Conservation (phyloP, 2,113 vertebrate genomes). For the Dryoscopus gambensis region DNA sequence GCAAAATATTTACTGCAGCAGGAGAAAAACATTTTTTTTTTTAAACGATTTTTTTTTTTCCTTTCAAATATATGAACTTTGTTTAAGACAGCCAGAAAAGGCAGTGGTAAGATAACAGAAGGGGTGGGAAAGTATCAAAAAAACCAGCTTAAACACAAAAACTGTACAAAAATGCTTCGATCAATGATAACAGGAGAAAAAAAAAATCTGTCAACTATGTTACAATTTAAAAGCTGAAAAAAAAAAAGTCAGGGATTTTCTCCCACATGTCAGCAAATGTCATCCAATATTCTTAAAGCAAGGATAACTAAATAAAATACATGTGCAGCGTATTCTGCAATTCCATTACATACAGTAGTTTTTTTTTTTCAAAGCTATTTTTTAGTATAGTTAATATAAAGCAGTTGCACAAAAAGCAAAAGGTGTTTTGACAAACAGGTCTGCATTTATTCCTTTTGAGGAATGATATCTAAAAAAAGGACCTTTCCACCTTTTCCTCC, state of each 20-base stretch:
- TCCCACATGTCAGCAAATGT: slow-evolving; percentile 82
- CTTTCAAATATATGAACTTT: slow-evolving; percentile 78
- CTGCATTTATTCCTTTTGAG: slow-evolving; percentile 83
- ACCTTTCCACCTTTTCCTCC: slow-evolving; percentile 58
- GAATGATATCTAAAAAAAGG: slow-evolving; percentile 78
- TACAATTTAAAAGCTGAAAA: slow-evolving; percentile 89
- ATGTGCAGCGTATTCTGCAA: slow-evolving; percentile 91
- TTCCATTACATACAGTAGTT: slow-evolving; percentile 94
- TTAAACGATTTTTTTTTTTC: slow-evolving; percentile 74
- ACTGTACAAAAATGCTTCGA: slow-evolving; percentile 91
- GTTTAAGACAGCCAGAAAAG: slow-evolving; percentile 82
- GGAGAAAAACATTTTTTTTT: slow-evolving; percentile 78
- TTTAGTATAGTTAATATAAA: slow-evolving; percentile 91
- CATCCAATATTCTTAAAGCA: slow-evolving; percentile 86
- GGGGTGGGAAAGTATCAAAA: slow-evolving; percentile 85
- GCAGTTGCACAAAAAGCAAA: slow-evolving; percentile 93
- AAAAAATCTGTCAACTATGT: slow-evolving; percentile 90
- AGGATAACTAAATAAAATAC: slow-evolving; percentile 91
- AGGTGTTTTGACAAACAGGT: slow-evolving; percentile 85
- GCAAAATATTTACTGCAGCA: slow-evolving; percentile 86
- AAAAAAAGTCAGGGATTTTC: slow-evolving; percentile 77
- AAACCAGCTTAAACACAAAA: slow-evolving; percentile 71
- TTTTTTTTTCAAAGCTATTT: slow-evolving; percentile 81
- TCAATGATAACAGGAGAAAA: slow-evolving; percentile 78
- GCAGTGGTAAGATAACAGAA: slow-evolving; percentile 84